Evolutionary conservation across 1,140 invertebrate genomes (phyloP).

Genomic region (Lucilia cuprina): DNA sequence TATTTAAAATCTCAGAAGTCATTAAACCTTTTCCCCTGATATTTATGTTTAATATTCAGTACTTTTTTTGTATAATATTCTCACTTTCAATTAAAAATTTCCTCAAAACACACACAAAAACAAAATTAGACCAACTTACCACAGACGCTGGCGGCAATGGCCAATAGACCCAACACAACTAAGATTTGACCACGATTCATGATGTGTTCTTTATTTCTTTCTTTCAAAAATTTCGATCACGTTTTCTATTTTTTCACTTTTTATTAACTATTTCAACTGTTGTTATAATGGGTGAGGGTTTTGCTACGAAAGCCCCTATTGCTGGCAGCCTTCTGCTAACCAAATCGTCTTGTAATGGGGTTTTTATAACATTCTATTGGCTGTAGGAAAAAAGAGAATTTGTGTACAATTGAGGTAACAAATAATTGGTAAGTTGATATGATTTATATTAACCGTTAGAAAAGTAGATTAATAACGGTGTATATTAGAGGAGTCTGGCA

Average conservation of each 20-base stretch:
- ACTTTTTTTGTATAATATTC: neutral
- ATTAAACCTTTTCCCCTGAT: neutral
- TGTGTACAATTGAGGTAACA: neutral
- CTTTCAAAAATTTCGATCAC: neutral
- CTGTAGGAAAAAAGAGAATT: neutral
- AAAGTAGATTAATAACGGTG: neutral
- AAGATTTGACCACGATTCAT: conserved; percentile 12
- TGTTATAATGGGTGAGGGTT: neutral
- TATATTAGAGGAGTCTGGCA: neutral
- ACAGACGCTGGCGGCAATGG: neutral
- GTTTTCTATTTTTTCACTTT: neutral
- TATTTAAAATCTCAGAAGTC: no score
- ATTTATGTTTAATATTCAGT: neutral
- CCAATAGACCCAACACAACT: neutral
- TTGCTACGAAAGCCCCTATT: conserved; percentile 19
- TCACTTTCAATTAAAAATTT: neutral
- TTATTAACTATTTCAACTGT: neutral
- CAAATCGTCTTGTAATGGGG: neutral
- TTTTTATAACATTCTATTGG: neutral
- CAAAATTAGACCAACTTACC: conserved; percentile 16
- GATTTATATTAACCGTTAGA: neutral
- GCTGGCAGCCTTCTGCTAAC: conserved; percentile 12
- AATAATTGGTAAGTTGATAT: no score
- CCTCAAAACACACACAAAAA: neutral
- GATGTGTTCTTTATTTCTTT: neutral